Base-by-base conservation (phyloP, 2,797 vertebrate species). In the Chelonia mydas region DNA sequence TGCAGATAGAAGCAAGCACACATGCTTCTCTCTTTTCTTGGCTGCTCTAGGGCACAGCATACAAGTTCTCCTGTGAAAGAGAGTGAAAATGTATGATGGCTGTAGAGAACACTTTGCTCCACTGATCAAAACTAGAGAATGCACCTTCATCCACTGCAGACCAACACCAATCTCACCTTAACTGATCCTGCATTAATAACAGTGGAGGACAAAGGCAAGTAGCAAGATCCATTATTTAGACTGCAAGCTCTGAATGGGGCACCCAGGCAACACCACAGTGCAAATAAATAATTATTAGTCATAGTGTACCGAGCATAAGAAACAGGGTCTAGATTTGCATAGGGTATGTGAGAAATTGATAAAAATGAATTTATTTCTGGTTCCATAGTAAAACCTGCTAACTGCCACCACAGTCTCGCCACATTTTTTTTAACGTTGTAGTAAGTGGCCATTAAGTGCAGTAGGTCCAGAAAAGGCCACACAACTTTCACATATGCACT, bases 1-100 rank as follows among this genome's bases (percentile, higher is more conserved):
- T 11, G n/a, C 25, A 33, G 3, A 68, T 5, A 3, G 1, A 31
- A 1, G 5, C 11, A 53, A 0, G 61, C 6, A 28, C 2, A 59
- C 5, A 53, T 5, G 57, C 37, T 72, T 37, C 25, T 74, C 23
- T 13, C 72, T 41, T 74, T 74, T 41, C 72, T 74, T 74, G 25
- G 37, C 72, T 74, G 37, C 23, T 41, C 72, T 74, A 27, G 37
- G 41, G 11, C 68, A 37, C 21, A 74, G 72, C 72, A 74, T 41
- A 7, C 41, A 74, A 27, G 41, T 27, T 45, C 5, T 74, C 37
- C 11, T 27, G 37, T 27, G 25, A 74, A 37, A 45, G 11, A 45
- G 21, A 45, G 21, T 27, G 27, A 27, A 45, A 25, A 13, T 45
- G 37, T 16, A 49, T 31, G 74, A 47, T 23, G 5, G 65, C 25